These are phyloP conservation scores for Nymphalis c-album DNA, from an alignment of 2,888 invertebrate species.

Conservation along the genomic window DNA sequence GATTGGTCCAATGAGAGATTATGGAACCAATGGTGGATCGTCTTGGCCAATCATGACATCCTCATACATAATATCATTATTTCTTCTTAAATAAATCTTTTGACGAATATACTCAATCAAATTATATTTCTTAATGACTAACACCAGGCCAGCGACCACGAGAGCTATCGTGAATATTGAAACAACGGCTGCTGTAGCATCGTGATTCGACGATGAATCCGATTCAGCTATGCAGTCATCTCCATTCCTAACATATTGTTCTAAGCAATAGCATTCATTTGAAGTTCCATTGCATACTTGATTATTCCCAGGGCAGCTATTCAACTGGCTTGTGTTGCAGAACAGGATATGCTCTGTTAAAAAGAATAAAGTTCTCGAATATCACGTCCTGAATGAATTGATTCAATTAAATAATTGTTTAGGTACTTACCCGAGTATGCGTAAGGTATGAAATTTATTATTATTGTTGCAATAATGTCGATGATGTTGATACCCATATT, in stretches of 20 bases:
- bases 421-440: slow-evolving; percentile 65
- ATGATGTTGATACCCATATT: slow-evolving; percentile 59
- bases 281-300: slow-evolving; percentile 59
- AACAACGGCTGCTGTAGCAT: slow-evolving; percentile 60
- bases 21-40: slow-evolving; percentile 75
- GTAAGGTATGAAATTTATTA: slow-evolving; percentile 63
- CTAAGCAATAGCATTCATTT: slow-evolving; percentile 57
- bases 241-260: slow-evolving; percentile 54
- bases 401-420: slow-evolving; percentile 80
- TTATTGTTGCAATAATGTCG: slow-evolving; percentile 59
- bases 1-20: slow-evolving; percentile 42
- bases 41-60: slow-evolving; percentile 81
- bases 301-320: slow-evolving; percentile 55
- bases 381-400: slow-evolving; percentile 68
- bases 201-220: slow-evolving; percentile 44
- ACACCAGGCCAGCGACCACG: slow-evolving; percentile 62
- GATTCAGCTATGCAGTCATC: slow-evolving; percentile 52
- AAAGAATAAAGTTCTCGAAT: slow-evolving; percentile 68
- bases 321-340: slow-evolving; percentile 61
- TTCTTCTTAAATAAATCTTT: slow-evolving; percentile 65
- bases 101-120: slow-evolving; percentile 67
- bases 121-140: slow-evolving; percentile 73
- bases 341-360: slow-evolving; percentile 78
- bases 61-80: slow-evolving; percentile 74
- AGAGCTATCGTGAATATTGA: slow-evolving; percentile 68